These are phyloP conservation scores for Tautogolabrus adspersus DNA, from an alignment of 2,113 vertebrate species.

Conservation along the genomic window DNA sequence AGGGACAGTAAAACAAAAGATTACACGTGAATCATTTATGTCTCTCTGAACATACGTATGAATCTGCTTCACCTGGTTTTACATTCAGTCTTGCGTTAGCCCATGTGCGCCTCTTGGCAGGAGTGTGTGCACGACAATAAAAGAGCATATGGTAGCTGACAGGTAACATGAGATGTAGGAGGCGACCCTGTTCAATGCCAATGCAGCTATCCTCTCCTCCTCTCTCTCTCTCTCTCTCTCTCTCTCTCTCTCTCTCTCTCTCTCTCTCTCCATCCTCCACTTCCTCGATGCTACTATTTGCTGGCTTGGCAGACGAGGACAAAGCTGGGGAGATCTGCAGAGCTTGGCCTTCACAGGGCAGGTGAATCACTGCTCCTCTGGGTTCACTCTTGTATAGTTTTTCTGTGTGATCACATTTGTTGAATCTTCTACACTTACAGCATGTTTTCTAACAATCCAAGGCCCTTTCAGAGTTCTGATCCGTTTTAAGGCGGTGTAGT, in stretches of 20 bases:
- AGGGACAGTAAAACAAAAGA: conserved; percentile 1
- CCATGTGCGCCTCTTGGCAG: conserved; percentile 16
- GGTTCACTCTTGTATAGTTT: background rate
- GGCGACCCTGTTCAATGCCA: conserved; percentile 47
- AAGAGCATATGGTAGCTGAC: conserved; percentile 55
- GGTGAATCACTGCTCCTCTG: conserved; percentile 19
- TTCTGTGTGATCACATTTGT: conserved; percentile 1
- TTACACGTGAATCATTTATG: background rate
- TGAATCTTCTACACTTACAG: background rate
- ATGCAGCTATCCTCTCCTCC: conserved; percentile 32
- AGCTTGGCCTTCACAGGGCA: conserved; percentile 21
- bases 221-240: too few relatives aligned
- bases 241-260: background rate
- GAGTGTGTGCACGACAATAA: background rate
- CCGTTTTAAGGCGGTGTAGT: background rate
- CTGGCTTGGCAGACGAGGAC: conserved; percentile 14
- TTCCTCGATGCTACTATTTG: background rate
- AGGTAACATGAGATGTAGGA: conserved; percentile 53
- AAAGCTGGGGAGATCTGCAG: conserved; percentile 35
- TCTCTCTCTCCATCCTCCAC: conserved; percentile 5
- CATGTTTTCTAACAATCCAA: background rate
- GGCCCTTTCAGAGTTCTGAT: background rate
- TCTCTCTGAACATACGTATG: conserved; percentile 7
- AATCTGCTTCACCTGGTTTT: background rate
- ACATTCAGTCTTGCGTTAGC: conserved; percentile 22